phyloP scores from a whole-genome alignment of 2,797 vertebrate species.

The Simalia tracyae region DNA sequence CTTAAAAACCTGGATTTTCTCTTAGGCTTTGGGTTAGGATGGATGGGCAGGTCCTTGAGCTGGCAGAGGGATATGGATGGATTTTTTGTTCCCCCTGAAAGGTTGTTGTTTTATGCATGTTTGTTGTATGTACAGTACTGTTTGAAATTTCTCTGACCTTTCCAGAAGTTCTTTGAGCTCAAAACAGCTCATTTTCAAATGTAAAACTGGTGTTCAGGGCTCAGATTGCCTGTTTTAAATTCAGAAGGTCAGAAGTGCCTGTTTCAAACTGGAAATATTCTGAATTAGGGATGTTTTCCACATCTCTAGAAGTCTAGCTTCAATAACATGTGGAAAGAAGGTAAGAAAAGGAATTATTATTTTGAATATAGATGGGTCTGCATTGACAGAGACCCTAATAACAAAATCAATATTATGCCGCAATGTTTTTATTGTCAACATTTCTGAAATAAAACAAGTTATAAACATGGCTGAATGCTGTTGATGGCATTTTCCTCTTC shows the following conservation, averaged over 20 bases:
- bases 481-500: neutral
- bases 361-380: neutral
- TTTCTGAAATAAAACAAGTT: neutral
- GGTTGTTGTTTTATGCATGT: too few relatives aligned
- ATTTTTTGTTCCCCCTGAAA: too few relatives aligned
- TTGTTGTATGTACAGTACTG: too few relatives aligned
- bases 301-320: neutral
- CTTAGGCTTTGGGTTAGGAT: too few relatives aligned
- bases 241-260: neutral
- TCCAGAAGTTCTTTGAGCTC: neutral
- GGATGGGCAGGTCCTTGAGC: too few relatives aligned
- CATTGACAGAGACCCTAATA: neutral
- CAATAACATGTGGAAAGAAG: neutral
- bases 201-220: neutral
- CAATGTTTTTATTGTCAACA: neutral
- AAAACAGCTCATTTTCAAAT: neutral
- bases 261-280: neutral
- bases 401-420: neutral
- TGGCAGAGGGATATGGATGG: too few relatives aligned
- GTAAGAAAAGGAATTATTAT: neutral
- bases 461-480: neutral
- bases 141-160: neutral
- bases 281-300: neutral
- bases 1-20: too few relatives aligned
- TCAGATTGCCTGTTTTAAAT: neutral